Evolutionary conservation across 1,140 invertebrate genomes (phyloP).

Genomic region (Diabrotica virgifera): DNA sequence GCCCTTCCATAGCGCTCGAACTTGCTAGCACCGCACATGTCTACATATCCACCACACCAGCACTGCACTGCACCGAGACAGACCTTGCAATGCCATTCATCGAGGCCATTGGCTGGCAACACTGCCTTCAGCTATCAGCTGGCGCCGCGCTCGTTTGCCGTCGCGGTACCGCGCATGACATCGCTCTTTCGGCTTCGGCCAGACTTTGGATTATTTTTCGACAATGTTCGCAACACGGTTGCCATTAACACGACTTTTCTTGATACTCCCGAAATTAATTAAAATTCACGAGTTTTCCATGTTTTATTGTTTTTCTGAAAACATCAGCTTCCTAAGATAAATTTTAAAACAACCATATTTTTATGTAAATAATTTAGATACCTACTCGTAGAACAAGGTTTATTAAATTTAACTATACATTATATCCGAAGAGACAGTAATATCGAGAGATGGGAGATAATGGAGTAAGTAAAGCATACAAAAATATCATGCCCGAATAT

Average conservation of each 20-base stretch:
- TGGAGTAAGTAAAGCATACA: no score
- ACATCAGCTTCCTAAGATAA: no score
- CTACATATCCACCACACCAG: slow-evolving; percentile 22
- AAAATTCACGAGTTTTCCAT: background rate
- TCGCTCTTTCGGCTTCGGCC: slow-evolving; percentile 10
- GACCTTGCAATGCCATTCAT: slow-evolving; percentile 61
- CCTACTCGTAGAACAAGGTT: no score
- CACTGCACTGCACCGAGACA: slow-evolving; percentile 49
- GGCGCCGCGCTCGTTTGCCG: slow-evolving; percentile 46
- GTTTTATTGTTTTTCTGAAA: no score
- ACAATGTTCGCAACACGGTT: background rate
- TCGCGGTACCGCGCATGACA: slow-evolving; percentile 29
- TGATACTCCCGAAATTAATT: background rate
- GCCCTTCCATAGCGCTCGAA: slow-evolving; percentile 42
- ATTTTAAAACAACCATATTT: background rate
- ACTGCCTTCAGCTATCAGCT: slow-evolving; percentile 49
- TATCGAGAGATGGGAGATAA: no score
- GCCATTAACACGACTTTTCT: no score
- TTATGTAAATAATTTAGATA: background rate
- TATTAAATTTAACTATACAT: no score
- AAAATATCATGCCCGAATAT: no score
- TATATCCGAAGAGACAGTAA: no score
- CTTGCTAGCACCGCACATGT: slow-evolving; percentile 20
- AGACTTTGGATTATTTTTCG: slow-evolving; percentile 17
- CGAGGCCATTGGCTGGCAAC: slow-evolving; percentile 51